phyloP scores from a whole-genome alignment of 2,888 invertebrate species.

The Eupeodes luniger region DNA sequence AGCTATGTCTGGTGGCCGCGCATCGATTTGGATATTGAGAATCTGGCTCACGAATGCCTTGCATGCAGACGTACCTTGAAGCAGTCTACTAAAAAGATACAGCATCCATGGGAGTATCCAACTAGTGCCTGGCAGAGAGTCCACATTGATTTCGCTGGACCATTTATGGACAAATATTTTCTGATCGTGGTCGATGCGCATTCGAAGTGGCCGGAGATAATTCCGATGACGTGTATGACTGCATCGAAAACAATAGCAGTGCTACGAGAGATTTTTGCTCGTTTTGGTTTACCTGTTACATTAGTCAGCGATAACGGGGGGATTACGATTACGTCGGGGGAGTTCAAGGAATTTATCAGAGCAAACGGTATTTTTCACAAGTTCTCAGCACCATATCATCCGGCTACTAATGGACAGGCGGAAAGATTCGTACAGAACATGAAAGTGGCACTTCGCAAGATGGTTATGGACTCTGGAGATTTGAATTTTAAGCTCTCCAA shows the following conservation, averaged over 20 bases:
- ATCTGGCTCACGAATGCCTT: constrained; percentile 15
- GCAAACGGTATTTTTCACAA: no score
- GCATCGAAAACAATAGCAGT: not conserved
- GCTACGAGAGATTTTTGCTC: not conserved
- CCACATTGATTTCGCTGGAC: not conserved
- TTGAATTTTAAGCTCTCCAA: not conserved
- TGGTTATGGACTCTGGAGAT: no score
- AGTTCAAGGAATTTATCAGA: not conserved
- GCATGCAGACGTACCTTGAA: constrained; percentile 17
- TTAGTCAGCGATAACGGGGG: no score
- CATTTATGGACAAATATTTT: constrained; percentile 19
- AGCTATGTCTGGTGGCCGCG: constrained; percentile 39
- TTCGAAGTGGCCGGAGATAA: constrained; percentile 19
- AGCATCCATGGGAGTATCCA: constrained; percentile 14
- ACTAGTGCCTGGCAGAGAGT: constrained; percentile 2
- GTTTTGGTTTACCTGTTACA: not conserved
- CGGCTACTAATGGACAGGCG: no score
- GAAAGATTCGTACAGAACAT: no score
- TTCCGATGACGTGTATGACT: no score
- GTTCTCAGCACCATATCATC: no score
- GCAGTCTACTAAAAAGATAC: constrained; percentile 8
- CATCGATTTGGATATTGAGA: constrained; percentile 19
- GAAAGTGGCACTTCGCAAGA: no score
- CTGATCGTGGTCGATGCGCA: constrained; percentile 6
- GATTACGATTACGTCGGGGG: not conserved